A percentile compares a stretch with the other conserved stretches of the same genome.
Conservation (phyloP, 2,888 invertebrate genomes). For the Caenorhabditis japonica region DNA sequence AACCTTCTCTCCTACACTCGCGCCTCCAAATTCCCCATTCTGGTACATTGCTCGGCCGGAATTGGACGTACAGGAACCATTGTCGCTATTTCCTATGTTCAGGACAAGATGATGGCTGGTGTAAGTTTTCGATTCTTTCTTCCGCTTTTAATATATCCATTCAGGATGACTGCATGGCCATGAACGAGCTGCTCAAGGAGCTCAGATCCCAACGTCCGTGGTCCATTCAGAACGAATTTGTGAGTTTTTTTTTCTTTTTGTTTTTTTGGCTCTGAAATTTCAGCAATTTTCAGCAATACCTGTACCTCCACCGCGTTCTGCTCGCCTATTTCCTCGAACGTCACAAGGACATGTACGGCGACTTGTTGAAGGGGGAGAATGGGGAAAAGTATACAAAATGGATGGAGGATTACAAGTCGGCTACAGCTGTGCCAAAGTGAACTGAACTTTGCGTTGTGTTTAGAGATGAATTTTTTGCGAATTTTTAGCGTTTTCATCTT, state of each 20-base stretch:
- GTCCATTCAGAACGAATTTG: conserved; percentile 62
- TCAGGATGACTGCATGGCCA: conserved; percentile 47
- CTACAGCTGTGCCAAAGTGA: too few relatives aligned
- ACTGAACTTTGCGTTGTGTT: too few relatives aligned
- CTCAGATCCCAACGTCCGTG: conserved; percentile 58
- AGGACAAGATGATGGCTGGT: conserved; percentile 47
- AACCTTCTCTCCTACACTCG: conserved; percentile 51
- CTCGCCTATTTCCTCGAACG: conserved; percentile 60
- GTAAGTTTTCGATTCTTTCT: conserved; percentile 17
- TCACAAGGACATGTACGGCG: conserved; percentile 27
- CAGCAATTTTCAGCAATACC: too few relatives aligned
- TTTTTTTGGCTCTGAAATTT: too few relatives aligned
- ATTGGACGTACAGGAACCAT: conserved; percentile 67
- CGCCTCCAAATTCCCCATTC: conserved; percentile 52
- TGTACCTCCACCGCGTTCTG: conserved; percentile 54
- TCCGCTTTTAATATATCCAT: too few relatives aligned
- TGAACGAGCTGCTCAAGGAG: conserved; percentile 51
- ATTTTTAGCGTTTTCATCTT: too few relatives aligned
- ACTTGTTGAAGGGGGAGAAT: conserved; percentile 24
- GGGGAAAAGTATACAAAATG: conserved; percentile 43
- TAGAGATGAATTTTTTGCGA: too few relatives aligned
- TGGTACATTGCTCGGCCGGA: conserved; percentile 69
- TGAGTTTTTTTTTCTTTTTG: too few relatives aligned
- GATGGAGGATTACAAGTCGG: conserved; percentile 41
- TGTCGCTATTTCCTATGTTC: conserved; percentile 63